Base-by-base conservation (phyloP, 2,888 invertebrate genomes). In the Cosmopolites sordidus region DNA sequence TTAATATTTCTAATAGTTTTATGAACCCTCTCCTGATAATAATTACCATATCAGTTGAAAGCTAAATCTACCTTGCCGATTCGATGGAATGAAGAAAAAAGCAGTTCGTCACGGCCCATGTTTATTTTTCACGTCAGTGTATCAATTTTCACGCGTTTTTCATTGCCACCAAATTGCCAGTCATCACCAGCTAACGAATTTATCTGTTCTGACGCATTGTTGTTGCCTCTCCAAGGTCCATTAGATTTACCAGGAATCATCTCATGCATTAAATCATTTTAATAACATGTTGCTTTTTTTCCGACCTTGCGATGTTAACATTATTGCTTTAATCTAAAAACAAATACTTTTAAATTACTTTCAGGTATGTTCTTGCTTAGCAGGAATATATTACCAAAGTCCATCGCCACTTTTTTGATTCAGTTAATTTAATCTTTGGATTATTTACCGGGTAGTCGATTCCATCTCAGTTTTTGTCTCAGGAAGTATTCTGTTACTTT, bases 231-330 rank as follows among this genome's bases (percentile, higher is more conserved):
- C 41, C 41, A 46, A 51, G 46, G 51, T 46, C 40, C 46, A 51
- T 46, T 51, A 46, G 48, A 39, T 47, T 48, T 53, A 48, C 48
- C 44, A 15, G 39, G 53, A 53, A 53, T 45, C 53, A 48, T 48
- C 48, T 39, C 44, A 48, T 43, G 44, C 53, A 48, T 53, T 44
- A 48, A 53, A 53, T 48, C 48, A 53, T 53, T 48, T 48, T 53
- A 53, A 53, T 53, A 53, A 48, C 51, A 41, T 42, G 45, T 41
- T 46, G 33, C 46, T 51, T 51, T 51, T 40, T 51, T 51, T 42
- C 11, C 33, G 18, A 27, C 40, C 39, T 40, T 39, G 30, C 45
- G 4, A 11, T 14, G 17, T 40, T 40, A 12, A 16, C 40, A 41
- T 45, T 44, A 51, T 51, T 51, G 30, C 29, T 51, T 44, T 45